Evolutionary conservation across 2,113 vertebrate species (phyloP), one percentile per base, ranked within the genome.

Genomic region (Amazona vittata): DNA sequence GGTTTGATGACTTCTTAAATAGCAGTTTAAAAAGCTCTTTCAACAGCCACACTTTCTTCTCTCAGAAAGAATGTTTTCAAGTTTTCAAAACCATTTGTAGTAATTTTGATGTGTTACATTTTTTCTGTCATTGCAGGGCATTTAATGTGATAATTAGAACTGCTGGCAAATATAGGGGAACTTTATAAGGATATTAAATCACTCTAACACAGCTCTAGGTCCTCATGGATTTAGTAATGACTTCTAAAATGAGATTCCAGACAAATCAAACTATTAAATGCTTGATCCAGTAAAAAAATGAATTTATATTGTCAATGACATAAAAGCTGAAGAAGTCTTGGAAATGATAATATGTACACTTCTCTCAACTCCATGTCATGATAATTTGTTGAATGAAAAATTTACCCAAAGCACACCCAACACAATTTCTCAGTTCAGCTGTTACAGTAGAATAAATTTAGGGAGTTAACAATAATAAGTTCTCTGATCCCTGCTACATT

Each of bases 161-260:
- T 89, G 70, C 91, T 77, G 76, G 90, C 79, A 93, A 98, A 96
- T 96, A 79, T 13, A 88, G 49, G 75, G 62, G 81, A 96, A 89
- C 46, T 95, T 95, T 96, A 90, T 96, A 97, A 96, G 78, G 83
- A 60, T 83, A 88, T 93, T 98, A 95, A 97, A 97, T 98, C 97
- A 97, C 94, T 92, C 70, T 80, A 93, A 95, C 41, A 31, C 39
- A 67, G 37, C 69, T 92, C 63, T 74, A 88, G 21, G 70, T 91
- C 89, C 83, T 96, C 90, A 92, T 93, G 91, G 93, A 95, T 97
- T 96, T 95, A 83, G 73, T 97, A 98, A 97, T 97, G 95, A 96
- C 89, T 92, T 96, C 65, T 92, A 93, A 94, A 91, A 82, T 87
- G 43, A 97, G 88, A 97, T 97, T 88, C 75, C 47, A 98, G 91